Evolutionary conservation across 2,113 vertebrate genomes (phyloP).

Genomic region (Cyprichromis sp.): DNA sequence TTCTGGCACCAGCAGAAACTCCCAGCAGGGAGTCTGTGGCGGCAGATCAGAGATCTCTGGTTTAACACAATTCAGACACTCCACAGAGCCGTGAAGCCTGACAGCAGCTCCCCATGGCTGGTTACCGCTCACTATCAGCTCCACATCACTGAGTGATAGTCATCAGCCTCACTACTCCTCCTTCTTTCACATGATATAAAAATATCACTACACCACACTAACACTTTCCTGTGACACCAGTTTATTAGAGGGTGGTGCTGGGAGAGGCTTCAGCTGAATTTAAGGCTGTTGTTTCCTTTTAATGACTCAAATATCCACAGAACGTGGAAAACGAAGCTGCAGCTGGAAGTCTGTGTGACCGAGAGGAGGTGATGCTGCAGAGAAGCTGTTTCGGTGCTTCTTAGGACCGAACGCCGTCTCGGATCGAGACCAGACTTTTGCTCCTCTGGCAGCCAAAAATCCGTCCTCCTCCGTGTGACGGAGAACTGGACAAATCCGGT

Average conservation of each 20-base stretch:
- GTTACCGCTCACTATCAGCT: not conserved
- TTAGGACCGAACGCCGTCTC: not conserved
- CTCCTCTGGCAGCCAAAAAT: not conserved
- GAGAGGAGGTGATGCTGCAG: not conserved
- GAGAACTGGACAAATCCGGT: not conserved
- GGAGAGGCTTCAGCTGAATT: fast-evolving
- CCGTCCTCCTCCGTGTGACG: not conserved
- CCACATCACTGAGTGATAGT: not conserved
- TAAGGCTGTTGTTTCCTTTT: not conserved
- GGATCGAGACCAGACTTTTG: not conserved
- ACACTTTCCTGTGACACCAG: fast-evolving
- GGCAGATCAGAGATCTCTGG: not conserved
- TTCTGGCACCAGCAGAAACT: not conserved
- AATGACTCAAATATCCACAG: not conserved
- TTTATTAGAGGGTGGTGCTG: not conserved
- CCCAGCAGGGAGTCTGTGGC: not conserved
- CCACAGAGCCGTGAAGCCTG: not conserved
- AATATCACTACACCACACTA: not conserved
- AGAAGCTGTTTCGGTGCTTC: not conserved
- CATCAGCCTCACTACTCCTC: not conserved
- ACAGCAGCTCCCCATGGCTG: not conserved
- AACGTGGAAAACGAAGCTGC: not conserved
- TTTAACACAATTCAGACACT: not conserved
- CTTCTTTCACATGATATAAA: not conserved
- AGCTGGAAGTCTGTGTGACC: not conserved